Percentiles rank a stretch among this genome's conserved stretches.
phyloP scores from a whole-genome alignment of 2,888 invertebrate species.

The Synanthedon formicaeformis region DNA sequence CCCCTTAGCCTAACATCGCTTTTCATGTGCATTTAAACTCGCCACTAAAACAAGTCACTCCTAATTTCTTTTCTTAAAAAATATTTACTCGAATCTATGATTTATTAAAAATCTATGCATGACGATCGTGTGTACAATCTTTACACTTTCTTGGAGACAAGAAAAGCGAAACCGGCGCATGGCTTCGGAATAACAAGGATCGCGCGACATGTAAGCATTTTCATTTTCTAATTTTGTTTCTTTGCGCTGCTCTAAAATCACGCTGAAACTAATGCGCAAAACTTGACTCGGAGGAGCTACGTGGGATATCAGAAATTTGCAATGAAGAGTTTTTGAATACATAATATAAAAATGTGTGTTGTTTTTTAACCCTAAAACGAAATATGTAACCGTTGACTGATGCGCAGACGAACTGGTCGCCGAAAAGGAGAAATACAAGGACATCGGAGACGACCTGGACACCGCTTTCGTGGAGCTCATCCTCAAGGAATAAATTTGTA shows the following conservation, averaged over 20 bases:
- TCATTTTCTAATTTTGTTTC: conserved; percentile 17
- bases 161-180: conserved; percentile 39
- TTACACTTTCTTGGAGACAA: not conserved
- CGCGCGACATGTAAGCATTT: conserved; percentile 48
- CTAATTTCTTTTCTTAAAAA: not conserved
- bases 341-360: not conserved
- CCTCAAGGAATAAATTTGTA: conserved; percentile 73
- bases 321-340: not conserved
- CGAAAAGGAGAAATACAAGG: conserved; percentile 99
- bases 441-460: conserved; percentile 99
- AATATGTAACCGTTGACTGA: conserved; percentile 9
- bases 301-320: not conserved
- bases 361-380: not conserved
- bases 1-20: conserved; percentile 9
- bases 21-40: conserved; percentile 46
- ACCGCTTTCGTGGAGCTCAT: conserved; percentile 97
- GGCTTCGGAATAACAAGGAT: conserved; percentile 63
- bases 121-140: not conserved
- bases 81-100: not conserved
- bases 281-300: conserved; percentile 41
- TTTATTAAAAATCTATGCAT: not conserved
- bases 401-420: conserved; percentile 91
- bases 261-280: conserved; percentile 33
- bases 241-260: conserved; percentile 1
- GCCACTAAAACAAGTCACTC: not conserved